phyloP scores from a whole-genome alignment of 2,888 invertebrate genomes.

The Tanypteryx hageni region DNA sequence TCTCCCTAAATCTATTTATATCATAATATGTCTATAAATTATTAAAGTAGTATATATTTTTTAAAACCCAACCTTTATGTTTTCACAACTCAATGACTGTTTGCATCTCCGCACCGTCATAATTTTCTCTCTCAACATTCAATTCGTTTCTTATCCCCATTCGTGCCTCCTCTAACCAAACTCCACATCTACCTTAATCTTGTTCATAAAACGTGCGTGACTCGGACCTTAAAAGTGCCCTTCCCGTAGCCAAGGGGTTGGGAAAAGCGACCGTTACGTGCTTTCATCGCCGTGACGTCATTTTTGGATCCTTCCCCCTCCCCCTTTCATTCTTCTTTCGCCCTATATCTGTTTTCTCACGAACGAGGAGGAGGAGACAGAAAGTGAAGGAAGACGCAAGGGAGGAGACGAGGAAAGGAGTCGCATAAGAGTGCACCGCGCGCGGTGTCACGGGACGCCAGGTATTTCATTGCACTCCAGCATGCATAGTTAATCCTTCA shows the following conservation, averaged over 20 bases:
- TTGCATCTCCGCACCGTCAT: neutral
- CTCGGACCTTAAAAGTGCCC: conserved; percentile 8
- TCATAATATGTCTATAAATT: no score
- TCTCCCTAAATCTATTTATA: no score
- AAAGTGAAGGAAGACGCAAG: neutral
- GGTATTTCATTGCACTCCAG: conserved; percentile 30
- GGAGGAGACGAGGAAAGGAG: neutral
- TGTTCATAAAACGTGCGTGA: conserved; percentile 50
- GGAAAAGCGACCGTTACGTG: neutral
- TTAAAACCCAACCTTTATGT: neutral
- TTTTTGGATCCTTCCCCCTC: neutral
- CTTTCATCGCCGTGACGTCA: conserved; percentile 53
- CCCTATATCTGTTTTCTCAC: neutral
- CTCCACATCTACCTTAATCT: conserved; percentile 45
- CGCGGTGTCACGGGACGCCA: conserved; percentile 29
- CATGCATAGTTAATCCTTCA: conserved; percentile 40
- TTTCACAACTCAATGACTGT: neutral
- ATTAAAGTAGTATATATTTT: neutral
- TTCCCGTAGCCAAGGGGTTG: neutral
- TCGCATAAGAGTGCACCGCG: neutral
- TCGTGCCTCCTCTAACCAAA: conserved; percentile 55
- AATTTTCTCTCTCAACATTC: conserved; percentile 41
- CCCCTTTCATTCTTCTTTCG: neutral
- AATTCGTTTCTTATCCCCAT: conserved; percentile 52
- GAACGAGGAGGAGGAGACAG: neutral